These are phyloP conservation scores for Conger conger DNA, from an alignment of 2,113 vertebrate genomes.

Conservation along the genomic window DNA sequence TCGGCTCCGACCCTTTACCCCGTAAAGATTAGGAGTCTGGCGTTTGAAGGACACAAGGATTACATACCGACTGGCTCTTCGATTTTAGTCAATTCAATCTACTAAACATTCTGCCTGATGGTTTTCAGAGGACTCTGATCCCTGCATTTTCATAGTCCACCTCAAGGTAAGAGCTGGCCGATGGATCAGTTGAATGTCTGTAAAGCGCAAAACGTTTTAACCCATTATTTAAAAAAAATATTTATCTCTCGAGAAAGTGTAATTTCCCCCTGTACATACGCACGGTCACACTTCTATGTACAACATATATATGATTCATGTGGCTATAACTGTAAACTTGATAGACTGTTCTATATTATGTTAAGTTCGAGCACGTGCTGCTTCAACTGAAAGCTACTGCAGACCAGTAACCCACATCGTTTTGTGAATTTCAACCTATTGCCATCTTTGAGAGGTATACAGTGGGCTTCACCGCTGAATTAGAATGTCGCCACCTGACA, in stretches of 20 bases:
- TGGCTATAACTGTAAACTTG: background rate
- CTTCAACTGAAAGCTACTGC: background rate
- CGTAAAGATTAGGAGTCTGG: conserved; percentile 27
- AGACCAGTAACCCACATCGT: background rate
- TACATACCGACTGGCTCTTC: background rate
- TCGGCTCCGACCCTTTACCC: background rate
- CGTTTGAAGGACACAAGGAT: conserved; percentile 27
- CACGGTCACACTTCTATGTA: background rate
- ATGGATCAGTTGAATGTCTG: background rate
- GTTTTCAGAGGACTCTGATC: conserved; percentile 3
- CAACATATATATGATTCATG: background rate
- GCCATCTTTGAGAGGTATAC: background rate
- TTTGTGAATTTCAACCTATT: background rate
- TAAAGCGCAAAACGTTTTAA: background rate
- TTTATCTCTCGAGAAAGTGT: background rate
- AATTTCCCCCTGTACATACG: background rate
- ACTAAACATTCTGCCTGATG: background rate
- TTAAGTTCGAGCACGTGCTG: conserved; percentile 2
- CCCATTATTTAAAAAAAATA: background rate
- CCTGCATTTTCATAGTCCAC: background rate
- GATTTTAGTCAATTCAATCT: background rate
- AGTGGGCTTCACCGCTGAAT: background rate
- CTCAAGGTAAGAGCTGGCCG: conserved; percentile 15
- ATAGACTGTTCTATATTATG: background rate
- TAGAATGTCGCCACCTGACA: background rate